phyloP scores from a whole-genome alignment of 2,888 invertebrate genomes.

The Helleia helle region DNA sequence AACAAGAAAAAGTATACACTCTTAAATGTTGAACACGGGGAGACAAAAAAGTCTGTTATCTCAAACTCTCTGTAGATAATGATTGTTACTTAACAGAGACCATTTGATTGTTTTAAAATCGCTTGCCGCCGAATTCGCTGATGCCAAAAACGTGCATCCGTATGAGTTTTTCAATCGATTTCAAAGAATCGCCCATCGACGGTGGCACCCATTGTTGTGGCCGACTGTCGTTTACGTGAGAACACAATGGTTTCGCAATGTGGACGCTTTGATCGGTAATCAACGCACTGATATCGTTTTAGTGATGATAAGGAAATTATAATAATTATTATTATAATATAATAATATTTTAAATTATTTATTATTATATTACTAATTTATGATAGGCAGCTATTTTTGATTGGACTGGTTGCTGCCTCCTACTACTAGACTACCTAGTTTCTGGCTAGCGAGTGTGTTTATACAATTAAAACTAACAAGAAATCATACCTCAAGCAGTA shows the following conservation, averaged over 20 bases:
- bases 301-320: no score
- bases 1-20: no score
- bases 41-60: conserved; percentile 15
- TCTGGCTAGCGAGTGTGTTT: no score
- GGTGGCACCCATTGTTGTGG: conserved; percentile 68
- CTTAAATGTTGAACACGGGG: no score
- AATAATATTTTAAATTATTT: no score
- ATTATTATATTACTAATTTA: no score
- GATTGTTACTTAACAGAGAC: conserved; percentile 25
- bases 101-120: conserved; percentile 35
- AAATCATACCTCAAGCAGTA: no score
- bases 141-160: conserved; percentile 71
- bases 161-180: conserved; percentile 66
- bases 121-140: conserved; percentile 61
- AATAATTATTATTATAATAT: no score
- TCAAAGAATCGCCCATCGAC: conserved; percentile 64
- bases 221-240: conserved; percentile 66
- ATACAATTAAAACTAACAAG: no score
- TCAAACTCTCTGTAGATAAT: conserved; percentile 22
- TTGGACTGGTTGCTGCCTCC: no score
- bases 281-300: conserved; percentile 21
- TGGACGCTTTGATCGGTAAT: conserved; percentile 35
- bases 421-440: no score
- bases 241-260: conserved; percentile 64
- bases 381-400: no score